Base-by-base conservation (phyloP, 2,113 vertebrate genomes). In the Puma concolor region DNA sequence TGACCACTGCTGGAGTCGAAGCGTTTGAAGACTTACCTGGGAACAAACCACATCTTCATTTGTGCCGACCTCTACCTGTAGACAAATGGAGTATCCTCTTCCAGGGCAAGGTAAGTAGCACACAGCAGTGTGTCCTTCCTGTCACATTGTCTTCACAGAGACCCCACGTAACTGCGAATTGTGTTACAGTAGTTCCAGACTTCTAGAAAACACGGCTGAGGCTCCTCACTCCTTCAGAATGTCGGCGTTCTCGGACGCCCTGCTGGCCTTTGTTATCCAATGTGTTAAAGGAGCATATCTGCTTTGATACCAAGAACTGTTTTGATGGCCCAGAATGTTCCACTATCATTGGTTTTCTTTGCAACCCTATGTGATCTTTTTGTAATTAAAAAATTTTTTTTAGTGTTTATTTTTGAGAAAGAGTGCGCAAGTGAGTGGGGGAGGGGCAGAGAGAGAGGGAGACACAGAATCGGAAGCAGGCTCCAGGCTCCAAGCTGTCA, bases 241-340 rank as follows among this genome's bases (percentile, higher is more conserved):
- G 44, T 27, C 2, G 4, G 29, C 0, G 1, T 2, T 11, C 1
- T 19, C 5, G 6, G 60, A 14, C 2, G 36, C 4, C 0, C 38
- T 0, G 10, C 31, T 3, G 2, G 31, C 36, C 1, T 60, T 23
- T 13, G 16, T 13, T 17, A 2, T 0, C 4, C 2, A 2, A 21
- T 5, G 38, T 44, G 82, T 16, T 13, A 3, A 38, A 29, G 27
- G 38, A 14, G 27, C 16, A 17, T 5, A 3, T 19, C 71, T 9
- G 1, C 17, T 4, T 38, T 67, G 31, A 1, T 15, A 3, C 17
- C 41, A 14, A 29, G 27, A 29, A 33, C 11, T 2, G 23, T 25
- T 36, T 71, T 1, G 57, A 1, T 23, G 4, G 76, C 33, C 4
- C 44, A 2, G 10, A 0, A 3, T 48, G 64, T 86, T 48, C 52